Evolutionary conservation across 2,888 invertebrate genomes (phyloP), one percentile per base, ranked within the genome.

Genomic region (Lithophane ornitopus): DNA sequence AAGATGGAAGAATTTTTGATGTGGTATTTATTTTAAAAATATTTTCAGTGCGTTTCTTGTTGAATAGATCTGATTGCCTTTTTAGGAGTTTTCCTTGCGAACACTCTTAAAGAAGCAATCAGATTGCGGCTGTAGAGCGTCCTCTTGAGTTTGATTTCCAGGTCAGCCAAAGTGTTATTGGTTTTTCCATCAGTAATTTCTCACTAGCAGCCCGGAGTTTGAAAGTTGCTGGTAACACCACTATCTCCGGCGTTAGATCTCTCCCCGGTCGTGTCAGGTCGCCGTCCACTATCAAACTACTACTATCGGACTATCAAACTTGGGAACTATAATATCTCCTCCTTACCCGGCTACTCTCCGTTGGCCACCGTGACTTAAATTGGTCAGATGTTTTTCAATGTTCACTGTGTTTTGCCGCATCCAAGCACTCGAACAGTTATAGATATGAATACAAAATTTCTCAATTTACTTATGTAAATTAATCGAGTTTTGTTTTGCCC

Each of bases 401-500:
- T 11, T 11, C 9, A 0, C 22, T n/a, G 11, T 52, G 3, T 52
- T 46, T 46, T 87, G 54, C 88, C 91, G 26, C 72, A 87, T 92
- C 90, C 85, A 82, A 49, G 8, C 14, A 14, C 2, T 4, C 0
- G 65, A 74, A 52, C 26, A 72, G 78, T 84, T 67, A 62, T 70
- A 74, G 74, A 76, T 73, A 70, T 71, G 70, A 81, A 79, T 56
- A 92, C 91, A 89, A 87, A 91, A 92, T 92, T 92, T 88, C 90
- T 90, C 91, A 92, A 92, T 94, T 93, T 92, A 6, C 6, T 34
- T 34, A 93, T 92, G 90, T 90, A 91, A 92, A 92, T 93, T 91
- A 92, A 93, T 93, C 88, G 91, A 93, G 91, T 93, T 93, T 91
- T 90, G 90, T 91, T 91, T 91, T 85, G 86, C 88, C 90, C 86